Conservation (phyloP, 2,113 vertebrate genomes). For the Micronycteris hirsuta region DNA sequence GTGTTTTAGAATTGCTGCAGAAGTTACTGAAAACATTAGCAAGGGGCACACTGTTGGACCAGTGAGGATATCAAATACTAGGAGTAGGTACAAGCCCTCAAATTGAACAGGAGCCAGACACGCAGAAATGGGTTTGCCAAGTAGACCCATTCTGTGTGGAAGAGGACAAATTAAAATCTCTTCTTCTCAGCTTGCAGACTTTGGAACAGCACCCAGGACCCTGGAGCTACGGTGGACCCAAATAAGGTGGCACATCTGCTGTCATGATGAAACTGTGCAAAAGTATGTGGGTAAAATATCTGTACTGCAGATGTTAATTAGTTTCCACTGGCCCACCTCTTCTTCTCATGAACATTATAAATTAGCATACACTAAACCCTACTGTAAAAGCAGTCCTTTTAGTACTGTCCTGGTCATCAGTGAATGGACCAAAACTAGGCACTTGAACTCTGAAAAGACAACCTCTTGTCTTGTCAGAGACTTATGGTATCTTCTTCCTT, state of each 20-base stretch:
- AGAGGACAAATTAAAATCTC: not conserved
- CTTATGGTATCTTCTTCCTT: not conserved
- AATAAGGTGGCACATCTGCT: not conserved
- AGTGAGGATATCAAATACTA: not conserved
- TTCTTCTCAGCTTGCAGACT: not conserved
- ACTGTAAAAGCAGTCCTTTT: not conserved
- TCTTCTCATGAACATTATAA: not conserved
- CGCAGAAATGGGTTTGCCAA: not conserved
- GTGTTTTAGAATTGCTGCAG: not conserved
- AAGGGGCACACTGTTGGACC: not conserved
- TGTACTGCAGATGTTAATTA: not conserved
- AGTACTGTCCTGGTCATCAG: not conserved
- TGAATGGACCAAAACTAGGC: not conserved
- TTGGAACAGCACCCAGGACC: not conserved
- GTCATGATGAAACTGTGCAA: not conserved
- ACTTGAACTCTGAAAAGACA: not conserved
- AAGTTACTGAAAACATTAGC: not conserved
- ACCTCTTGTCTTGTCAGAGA: not conserved
- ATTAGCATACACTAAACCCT: not conserved
- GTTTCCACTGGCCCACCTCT: not conserved
- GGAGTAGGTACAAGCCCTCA: not conserved
- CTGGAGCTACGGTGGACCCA: not conserved
- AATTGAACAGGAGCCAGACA: not conserved
- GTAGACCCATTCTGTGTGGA: not conserved
- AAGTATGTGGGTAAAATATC: not conserved